Base-by-base conservation (phyloP, 2,113 vertebrate species). In the Bucco capensis region DNA sequence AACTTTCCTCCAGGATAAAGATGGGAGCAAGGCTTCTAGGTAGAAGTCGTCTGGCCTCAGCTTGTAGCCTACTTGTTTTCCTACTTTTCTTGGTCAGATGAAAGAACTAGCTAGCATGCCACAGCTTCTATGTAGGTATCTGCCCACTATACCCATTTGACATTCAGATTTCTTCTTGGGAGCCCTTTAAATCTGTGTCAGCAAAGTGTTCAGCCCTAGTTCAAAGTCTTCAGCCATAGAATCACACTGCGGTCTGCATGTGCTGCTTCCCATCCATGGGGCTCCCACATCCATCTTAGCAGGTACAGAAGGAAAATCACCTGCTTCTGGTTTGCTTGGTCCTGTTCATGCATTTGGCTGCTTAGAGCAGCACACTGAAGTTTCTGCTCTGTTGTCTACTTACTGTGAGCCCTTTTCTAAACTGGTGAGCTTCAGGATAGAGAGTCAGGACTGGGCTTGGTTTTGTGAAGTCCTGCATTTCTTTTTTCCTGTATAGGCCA, bases 231-330 rank as follows among this genome's bases (percentile, higher is more conserved):
- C 38, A 76, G 30, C n/a, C 38, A 42, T 58, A 47, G 49, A 72
- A 76, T 60, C 35, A 61, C 31, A 13, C 12, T 0, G 2, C 46
- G 7, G 14, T 87, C 30, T 1, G 6, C 18, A 4, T 12, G 3
- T 58, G 27, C 35, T 27, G 15, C 25, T 81, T 86, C 19, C 40
- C 1, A 0, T 64, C 23, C 19, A 7, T 1, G 6, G 28, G 37
- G 40, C 24, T 85, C 42, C 25, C 25, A 14, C 33, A 22, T 76
- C 40, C 18, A 8, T 49, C 37, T 79, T 40, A 61, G 19, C 37
- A 65, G 22, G 54, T 49, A n/a, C 31, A 60, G 46, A 24, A 74
- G 27, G 24, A 74, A 77, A 78, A 83, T 60, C 65, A 31, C 38
- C 30, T 53, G 30, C 76, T 33, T 37, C 47, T 88, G 42, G 2